These are phyloP conservation scores for Campylomormyrus tamandua DNA, from an alignment of 2,113 vertebrate genomes.

Conservation along the genomic window DNA sequence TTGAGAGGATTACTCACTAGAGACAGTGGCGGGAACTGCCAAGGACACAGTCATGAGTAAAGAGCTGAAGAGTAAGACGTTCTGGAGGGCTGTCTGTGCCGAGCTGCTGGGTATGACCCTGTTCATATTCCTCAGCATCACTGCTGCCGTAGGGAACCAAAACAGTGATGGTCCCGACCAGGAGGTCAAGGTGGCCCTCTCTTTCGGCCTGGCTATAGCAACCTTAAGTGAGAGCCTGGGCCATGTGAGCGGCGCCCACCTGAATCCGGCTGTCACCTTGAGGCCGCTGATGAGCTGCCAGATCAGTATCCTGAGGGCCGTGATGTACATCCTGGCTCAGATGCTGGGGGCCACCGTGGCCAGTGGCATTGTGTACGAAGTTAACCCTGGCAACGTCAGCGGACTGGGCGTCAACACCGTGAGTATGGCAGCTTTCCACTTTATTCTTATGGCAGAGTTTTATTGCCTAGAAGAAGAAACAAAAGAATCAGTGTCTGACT, in stretches of 20 bases:
- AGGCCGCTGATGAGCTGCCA: conserved; percentile 73
- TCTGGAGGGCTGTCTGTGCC: conserved; percentile 72
- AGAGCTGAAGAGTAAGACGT: conserved; percentile 68
- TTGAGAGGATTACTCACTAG: conserved; percentile 41
- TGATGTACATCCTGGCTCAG: conserved; percentile 71
- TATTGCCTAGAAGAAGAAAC: not conserved
- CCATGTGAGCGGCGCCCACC: conserved; percentile 73
- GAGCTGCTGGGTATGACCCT: conserved; percentile 75
- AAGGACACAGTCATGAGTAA: conserved; percentile 57
- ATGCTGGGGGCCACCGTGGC: conserved; percentile 69
- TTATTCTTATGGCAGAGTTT: not conserved
- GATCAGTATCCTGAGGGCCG: conserved; percentile 67
- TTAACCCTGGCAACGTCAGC: conserved; percentile 44
- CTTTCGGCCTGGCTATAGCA: conserved; percentile 72
- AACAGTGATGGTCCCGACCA: conserved; percentile 49
- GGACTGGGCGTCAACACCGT: conserved; percentile 62
- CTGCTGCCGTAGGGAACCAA: conserved; percentile 58
- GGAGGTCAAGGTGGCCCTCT: conserved; percentile 74
- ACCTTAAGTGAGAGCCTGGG: conserved; percentile 73
- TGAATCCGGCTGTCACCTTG: conserved; percentile 73
- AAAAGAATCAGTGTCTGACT: not conserved
- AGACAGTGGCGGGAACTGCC: conserved; percentile 46
- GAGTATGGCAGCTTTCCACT: conserved; percentile 34
- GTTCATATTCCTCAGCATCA: conserved; percentile 73
- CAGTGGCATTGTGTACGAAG: conserved; percentile 62